Conservation (phyloP, 2,113 vertebrate genomes). For the Sylvia atricapilla region DNA sequence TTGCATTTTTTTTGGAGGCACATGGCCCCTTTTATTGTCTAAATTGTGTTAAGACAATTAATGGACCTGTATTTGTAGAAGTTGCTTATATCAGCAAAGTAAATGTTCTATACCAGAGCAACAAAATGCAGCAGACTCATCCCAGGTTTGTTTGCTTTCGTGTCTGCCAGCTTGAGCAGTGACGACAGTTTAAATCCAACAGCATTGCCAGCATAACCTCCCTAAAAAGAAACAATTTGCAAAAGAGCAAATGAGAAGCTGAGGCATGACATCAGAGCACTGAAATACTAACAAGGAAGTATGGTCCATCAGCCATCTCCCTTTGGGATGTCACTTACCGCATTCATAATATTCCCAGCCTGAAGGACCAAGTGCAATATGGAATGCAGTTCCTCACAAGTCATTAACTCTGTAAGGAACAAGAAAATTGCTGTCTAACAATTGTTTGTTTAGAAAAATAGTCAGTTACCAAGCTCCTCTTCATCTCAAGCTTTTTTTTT, state of each 20-base stretch:
- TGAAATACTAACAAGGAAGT: not conserved
- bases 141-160: constrained; percentile 96
- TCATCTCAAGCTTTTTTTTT: not conserved
- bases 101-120: constrained; percentile 82
- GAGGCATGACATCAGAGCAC: not conserved
- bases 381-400: constrained; percentile 92
- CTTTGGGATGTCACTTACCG: constrained; percentile 76
- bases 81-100: not conserved
- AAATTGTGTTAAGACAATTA: not conserved
- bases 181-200: constrained; percentile 97
- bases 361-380: constrained; percentile 96
- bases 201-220: constrained; percentile 96
- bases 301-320: not conserved
- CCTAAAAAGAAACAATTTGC: constrained; percentile 74
- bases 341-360: constrained; percentile 98
- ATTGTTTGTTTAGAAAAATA: constrained; percentile 9
- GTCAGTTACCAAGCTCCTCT: not conserved
- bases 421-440: constrained; percentile 26
- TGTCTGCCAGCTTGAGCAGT: constrained; percentile 93
- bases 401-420: constrained; percentile 85
- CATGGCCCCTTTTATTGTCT: not conserved
- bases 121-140: constrained; percentile 99
- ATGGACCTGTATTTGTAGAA: not conserved
- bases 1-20: not conserved
- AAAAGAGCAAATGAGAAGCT: constrained; percentile 1